Conservation (phyloP, 2,888 invertebrate species). For the Drosophila parthenogenetica region DNA sequence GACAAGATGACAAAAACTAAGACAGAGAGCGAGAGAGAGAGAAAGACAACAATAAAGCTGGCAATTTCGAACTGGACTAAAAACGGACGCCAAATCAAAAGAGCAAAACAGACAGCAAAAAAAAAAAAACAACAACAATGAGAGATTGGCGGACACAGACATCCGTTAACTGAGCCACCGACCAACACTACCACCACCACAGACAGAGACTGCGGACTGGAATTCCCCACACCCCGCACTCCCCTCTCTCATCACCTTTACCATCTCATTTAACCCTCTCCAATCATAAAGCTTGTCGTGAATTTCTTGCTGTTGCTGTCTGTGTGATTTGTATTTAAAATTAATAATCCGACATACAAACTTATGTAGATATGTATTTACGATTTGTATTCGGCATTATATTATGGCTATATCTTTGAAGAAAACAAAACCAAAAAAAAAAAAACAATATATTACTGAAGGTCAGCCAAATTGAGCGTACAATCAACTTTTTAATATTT, state of each 20-base stretch:
- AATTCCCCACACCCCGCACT: conserved; percentile 51
- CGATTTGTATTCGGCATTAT: conserved; percentile 51
- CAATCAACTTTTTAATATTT: conserved; percentile 74
- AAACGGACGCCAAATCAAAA: conserved; percentile 70
- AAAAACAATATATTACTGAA: conserved; percentile 64
- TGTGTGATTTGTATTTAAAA: conserved; percentile 64
- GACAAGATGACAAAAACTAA: conserved; percentile 12
- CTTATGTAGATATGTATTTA: conserved; percentile 35
- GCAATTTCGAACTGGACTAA: conserved; percentile 78
- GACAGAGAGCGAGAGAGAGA: conserved; percentile 30
- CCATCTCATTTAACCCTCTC: conserved; percentile 23
- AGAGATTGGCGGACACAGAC: conserved; percentile 37
- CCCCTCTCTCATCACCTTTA: not conserved
- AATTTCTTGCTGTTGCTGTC: conserved; percentile 43
- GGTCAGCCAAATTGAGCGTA: conserved; percentile 75
- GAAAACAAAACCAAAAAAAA: conserved; percentile 17
- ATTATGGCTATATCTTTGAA: conserved; percentile 64
- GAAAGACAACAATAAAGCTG: conserved; percentile 42
- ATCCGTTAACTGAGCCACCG: conserved; percentile 35
- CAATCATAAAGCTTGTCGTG: conserved; percentile 48
- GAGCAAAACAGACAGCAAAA: conserved; percentile 41
- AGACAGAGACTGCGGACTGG: conserved; percentile 63
- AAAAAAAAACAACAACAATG: conserved; percentile 23
- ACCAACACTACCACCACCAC: not conserved
- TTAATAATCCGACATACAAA: conserved; percentile 50